Conservation (phyloP, 2,113 vertebrate genomes). For the Poecilia latipinna region DNA sequence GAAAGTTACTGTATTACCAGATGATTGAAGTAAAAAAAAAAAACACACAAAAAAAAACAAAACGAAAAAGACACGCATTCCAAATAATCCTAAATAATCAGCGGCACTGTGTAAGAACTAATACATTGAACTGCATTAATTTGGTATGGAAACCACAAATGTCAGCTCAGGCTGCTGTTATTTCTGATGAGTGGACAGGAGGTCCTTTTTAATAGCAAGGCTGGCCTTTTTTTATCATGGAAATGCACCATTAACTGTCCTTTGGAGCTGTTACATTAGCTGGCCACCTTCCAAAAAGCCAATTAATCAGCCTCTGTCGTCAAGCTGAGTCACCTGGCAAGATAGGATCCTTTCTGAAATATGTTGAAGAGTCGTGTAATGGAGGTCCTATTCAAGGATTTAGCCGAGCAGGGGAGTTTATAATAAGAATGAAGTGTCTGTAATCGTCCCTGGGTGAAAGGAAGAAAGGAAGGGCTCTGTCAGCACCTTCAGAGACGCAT, state of each 20-base stretch:
- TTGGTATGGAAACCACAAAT: constrained; percentile 32
- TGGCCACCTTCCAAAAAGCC: constrained; percentile 67
- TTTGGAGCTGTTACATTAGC: constrained; percentile 65
- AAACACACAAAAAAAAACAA: background rate
- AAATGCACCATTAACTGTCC: constrained; percentile 68
- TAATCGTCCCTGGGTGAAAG: constrained; percentile 14
- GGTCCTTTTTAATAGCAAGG: constrained; percentile 45
- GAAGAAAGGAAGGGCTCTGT: constrained; percentile 48
- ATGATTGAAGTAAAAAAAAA: constrained; percentile 4
- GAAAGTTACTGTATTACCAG: constrained; percentile 6
- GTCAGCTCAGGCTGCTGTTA: constrained; percentile 55
- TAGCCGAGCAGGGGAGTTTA: constrained; percentile 52
- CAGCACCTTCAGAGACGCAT: constrained; percentile 35
- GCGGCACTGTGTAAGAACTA: constrained; percentile 21
- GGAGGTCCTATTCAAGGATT: constrained; percentile 69
- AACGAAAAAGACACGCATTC: background rate
- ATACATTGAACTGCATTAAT: constrained; percentile 44
- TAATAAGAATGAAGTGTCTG: constrained; percentile 65
- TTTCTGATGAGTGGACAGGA: constrained; percentile 64
- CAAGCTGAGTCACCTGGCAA: constrained; percentile 67
- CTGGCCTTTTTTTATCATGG: constrained; percentile 50
- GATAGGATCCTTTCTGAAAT: constrained; percentile 71
- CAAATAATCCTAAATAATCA: constrained; percentile 38
- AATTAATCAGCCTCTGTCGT: constrained; percentile 74
- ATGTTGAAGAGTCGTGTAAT: constrained; percentile 64